Evolutionary conservation across 1,140 invertebrate species (phyloP), one percentile per base, ranked within the genome.

Genomic region (Tetragnatha versicolor): DNA sequence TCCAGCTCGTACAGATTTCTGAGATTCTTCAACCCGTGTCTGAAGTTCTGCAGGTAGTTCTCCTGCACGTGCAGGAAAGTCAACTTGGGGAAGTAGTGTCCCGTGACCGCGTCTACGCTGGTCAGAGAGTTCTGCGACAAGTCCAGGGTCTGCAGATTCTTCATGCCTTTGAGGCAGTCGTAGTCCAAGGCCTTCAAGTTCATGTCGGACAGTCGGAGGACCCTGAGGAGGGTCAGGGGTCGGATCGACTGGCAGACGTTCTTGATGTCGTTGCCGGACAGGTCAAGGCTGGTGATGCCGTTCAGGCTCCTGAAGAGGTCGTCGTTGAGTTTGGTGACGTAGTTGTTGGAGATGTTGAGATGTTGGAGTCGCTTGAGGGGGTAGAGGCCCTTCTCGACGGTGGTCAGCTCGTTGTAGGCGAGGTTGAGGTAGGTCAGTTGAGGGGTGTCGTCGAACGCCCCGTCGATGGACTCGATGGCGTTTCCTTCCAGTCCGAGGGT

Each of bases 111-210:
- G 53, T 73, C 66, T 9, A 73, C 65, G 31, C n/a, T 83, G 69
- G 88, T 88, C 47, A 96, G 87, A 69, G 90, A 87, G 88, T 97
- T 97, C 77, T 92, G 87, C 35, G 90, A 92, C 51, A 94, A 86
- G 88, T 96, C 91, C 73, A 96, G 86, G 45, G 90, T 80, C 80
- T 87, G 87, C 17, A 97, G 86, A 37, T 63, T 49, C n/a, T 20
- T 61, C 61, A 70, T 65, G 9, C 31, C 68, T 22, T 68, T 31
- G 25, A 72, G 58, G 35, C 65, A 65, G 4, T 58, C 60, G 17
- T 49, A 31, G 29, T 63, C 49, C 14, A 79, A 31, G 25, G 3
- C n/a, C 5, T 53, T 29, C 6, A 83, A 83, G 90, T 91, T 82
- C 20, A 80, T 81, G 47, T 63, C 33, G 9, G 61, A 81, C 33